phyloP scores from a whole-genome alignment of 2,888 invertebrate species.

The Hypomecis atomaria region DNA sequence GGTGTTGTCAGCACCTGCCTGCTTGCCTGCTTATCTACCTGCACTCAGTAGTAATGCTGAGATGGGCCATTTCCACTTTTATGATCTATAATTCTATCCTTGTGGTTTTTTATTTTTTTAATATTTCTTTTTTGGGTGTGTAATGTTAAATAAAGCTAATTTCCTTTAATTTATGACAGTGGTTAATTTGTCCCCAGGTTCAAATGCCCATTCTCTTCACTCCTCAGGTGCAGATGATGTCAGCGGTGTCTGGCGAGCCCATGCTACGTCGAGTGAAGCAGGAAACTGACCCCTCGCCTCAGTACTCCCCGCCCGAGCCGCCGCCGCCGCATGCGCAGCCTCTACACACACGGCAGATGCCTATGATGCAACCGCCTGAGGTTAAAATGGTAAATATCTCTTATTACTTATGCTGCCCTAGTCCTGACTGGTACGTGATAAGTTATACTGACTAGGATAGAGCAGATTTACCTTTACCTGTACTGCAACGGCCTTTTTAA shows the following conservation, averaged over 20 bases:
- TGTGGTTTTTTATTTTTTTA: no score
- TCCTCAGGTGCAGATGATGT: slow-evolving; percentile 89
- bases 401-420: neutral
- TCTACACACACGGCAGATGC: slow-evolving; percentile 77
- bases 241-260: slow-evolving; percentile 78
- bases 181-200: neutral
- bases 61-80: no score
- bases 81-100: no score
- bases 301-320: slow-evolving; percentile 84
- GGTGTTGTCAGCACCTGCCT: no score
- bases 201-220: slow-evolving; percentile 7
- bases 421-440: neutral
- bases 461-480: no score
- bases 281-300: slow-evolving; percentile 74
- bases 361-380: slow-evolving; percentile 67
- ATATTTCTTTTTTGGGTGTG: no score
- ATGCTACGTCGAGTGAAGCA: slow-evolving; percentile 76
- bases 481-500: no score
- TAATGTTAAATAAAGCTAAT: no score
- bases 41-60: no score
- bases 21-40: no score
- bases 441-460: neutral
- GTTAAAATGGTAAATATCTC: slow-evolving; percentile 49
- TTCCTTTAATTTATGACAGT: neutral
- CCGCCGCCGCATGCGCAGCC: slow-evolving; percentile 81